Evolutionary conservation across 2,888 invertebrate genomes (phyloP), one percentile per base, ranked within the genome.

Genomic region (Eupithecia inturbata): DNA sequence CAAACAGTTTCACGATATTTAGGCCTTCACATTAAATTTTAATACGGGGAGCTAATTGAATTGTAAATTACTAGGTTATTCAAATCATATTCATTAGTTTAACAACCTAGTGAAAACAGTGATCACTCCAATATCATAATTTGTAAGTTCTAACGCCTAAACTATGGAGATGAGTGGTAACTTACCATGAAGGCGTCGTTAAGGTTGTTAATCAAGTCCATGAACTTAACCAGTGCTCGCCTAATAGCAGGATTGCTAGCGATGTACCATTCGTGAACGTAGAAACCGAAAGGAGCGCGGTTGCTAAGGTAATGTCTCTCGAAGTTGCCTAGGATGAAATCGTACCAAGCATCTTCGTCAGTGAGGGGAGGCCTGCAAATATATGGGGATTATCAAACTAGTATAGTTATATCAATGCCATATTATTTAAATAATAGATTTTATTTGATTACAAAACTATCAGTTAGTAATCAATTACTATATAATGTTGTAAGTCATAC

Each of bases 241-340:
- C 93, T 88, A 62, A 95, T 87, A 53, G 91, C 91, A 3, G 93
- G 92, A 71, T 94, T 89, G 5, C 77, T 53, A 0, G 73, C 3
- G 0, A 94, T 72, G 81, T 96, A 96, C 96, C 96, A 96, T 4
- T 96, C 96, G 83, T 96, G 96, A 62, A 96, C 83, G 84, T 95
- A 96, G 81, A 96, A 94, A 2, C 96, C 96, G 83, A 96, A 96
- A 0, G 97, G 97, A 16, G 97, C 96, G 6, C 95, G 93, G 83
- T 95, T 96, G 9, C 93, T 91, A 0, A 94, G 82, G 86, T 97
- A 97, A 80, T 96, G 96, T 1, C 95, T 91, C 67, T 95, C 89
- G 81, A 97, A 97, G 87, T 97, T 97, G 2, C 84, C 83, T 67
- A 95, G 88, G 82, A 97, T 95, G 89, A 96, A 96, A 0, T 93